Base-by-base conservation (phyloP, 1,140 invertebrate species). In the Triops cancriformis region DNA sequence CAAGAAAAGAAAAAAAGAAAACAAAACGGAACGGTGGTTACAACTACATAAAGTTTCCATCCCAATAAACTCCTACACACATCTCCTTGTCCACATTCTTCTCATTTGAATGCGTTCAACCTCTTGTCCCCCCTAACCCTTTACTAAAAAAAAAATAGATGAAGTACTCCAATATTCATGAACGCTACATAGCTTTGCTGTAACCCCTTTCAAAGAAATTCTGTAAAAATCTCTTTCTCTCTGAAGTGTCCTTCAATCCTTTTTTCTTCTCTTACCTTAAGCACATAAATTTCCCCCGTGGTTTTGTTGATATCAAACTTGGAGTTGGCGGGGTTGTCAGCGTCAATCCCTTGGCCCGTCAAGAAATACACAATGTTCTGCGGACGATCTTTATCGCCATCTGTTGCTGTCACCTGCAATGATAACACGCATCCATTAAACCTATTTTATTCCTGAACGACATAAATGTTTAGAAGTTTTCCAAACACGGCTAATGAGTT, bases 361-460 rank as follows among this genome's bases (percentile, higher is more conserved):
- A 99, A 86, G 85, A 96, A 96, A 85, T 98, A 99, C 7, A 98
- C 95, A 83, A 99, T 98, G 82, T 96, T 94, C 82, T 96, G 95
- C 72, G 91, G 92, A 74, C 96, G 89, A 84, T 97, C 95, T 82
- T 95, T 94, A 85, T 98, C 96, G 26, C 95, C 95, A 83, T 98
- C 96, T 3, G 93, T 96, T 27, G 96, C 96, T 28, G 91, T 94
- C 73, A 98, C 96, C 96, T 98, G 84, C 9, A 81, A 77, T 18
- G 74, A 75, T 42, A 37, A 42, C 28, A 18, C 28, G n/a, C 41
- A 12, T 28, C 41, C 18, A 41, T 28, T 28, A 23, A n/a, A 14
- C 18, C 23, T 76, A 1, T 51, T 26, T 27, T 31, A 27, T 72
- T 51, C 28, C 12, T 37, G 11, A 76, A 42, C 27, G 37, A n/a